Base-by-base conservation (phyloP, 2,797 vertebrate species). In the Sarcoramphus papa region DNA sequence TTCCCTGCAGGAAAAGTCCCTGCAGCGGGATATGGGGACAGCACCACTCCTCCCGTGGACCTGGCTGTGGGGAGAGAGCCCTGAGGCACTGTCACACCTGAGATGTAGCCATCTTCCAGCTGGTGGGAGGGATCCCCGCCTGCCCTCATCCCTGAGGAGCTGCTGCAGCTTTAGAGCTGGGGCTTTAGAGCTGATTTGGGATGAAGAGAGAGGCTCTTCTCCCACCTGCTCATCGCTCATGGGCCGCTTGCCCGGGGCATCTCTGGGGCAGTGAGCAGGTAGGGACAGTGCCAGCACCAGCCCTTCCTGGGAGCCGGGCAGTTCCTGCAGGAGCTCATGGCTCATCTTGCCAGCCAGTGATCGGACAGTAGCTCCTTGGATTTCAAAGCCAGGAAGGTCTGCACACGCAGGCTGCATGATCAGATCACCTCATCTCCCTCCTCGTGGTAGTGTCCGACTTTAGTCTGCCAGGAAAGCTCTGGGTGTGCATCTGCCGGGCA, bases 171-270 rank as follows among this genome's bases (percentile, higher is more conserved):
- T n/a, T n/a, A 21, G 15, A 82, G 11, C 40, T 54, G 37, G 28
- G 9, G 13, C 45, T 86, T 80, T 43, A 57, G 33, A 64, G 47
- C 51, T 33, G 45, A 50, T 74, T 54, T 22, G 50, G 40, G 54
- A 43, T 64, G 75, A 59, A 74, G 40, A 45, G 40, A 50, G 35
- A 16, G 28, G 14, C 41, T 79, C 14, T 79, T 40, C 14, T 73
- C 28, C 5, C 24, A 23, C 6, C n/a, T 24, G 9, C 56, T 69
- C 3, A 3, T 25, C 1, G 2, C 35, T n/a, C 0, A 0, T 4
- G 18, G 23, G 33, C 28, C 1, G 2, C 72, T 92, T 8, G 2
- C 25, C 37, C 0, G 0, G 45, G 37, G 17, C 68, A 75, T 84
- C 12, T 12, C 30, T 37, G 17, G 40, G 41, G n/a, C 53, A 67